phyloP scores from a whole-genome alignment of 1,140 invertebrate genomes.

The Drosophila leontia region DNA sequence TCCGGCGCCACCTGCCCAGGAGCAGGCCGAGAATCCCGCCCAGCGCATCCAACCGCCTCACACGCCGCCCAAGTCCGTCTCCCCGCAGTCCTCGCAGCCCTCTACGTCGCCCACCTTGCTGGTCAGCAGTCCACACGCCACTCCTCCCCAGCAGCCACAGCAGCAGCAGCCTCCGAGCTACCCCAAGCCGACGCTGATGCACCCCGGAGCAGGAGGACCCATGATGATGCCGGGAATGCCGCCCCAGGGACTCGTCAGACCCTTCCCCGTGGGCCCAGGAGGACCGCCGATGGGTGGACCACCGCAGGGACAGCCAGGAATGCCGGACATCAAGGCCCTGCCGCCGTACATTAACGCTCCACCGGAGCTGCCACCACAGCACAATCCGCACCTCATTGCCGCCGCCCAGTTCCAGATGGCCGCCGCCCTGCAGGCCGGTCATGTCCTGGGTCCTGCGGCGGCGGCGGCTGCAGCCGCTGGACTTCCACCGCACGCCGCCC shows the following conservation, averaged over 20 bases:
- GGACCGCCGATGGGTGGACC: slow-evolving; percentile 48
- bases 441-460: slow-evolving; percentile 82
- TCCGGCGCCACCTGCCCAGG: slow-evolving; percentile 54
- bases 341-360: slow-evolving; percentile 87
- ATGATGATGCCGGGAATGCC: slow-evolving; percentile 81
- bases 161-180: slow-evolving; percentile 61
- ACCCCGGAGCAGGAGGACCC: slow-evolving; percentile 48
- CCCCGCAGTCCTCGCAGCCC: slow-evolving; percentile 83
- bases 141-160: slow-evolving; percentile 60
- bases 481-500: slow-evolving; percentile 80
- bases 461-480: slow-evolving; percentile 86
- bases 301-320: slow-evolving; percentile 61
- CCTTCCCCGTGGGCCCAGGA: slow-evolving; percentile 75
- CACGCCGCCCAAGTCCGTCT: slow-evolving; percentile 85
- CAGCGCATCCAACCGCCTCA: slow-evolving; percentile 81
- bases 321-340: slow-evolving; percentile 82
- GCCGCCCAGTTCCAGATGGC: slow-evolving; percentile 90
- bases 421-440: slow-evolving; percentile 86
- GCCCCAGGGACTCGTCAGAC: slow-evolving; percentile 71
- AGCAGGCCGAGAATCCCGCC: slow-evolving; percentile 75
- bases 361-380: slow-evolving; percentile 87
- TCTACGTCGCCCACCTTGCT: slow-evolving; percentile 77
- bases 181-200: slow-evolving; percentile 55
- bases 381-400: slow-evolving; percentile 89
- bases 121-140: slow-evolving; percentile 73